These are phyloP conservation scores for Apodemus speciosus DNA, from an alignment of 2,113 vertebrate genomes.

Conservation along the genomic window DNA sequence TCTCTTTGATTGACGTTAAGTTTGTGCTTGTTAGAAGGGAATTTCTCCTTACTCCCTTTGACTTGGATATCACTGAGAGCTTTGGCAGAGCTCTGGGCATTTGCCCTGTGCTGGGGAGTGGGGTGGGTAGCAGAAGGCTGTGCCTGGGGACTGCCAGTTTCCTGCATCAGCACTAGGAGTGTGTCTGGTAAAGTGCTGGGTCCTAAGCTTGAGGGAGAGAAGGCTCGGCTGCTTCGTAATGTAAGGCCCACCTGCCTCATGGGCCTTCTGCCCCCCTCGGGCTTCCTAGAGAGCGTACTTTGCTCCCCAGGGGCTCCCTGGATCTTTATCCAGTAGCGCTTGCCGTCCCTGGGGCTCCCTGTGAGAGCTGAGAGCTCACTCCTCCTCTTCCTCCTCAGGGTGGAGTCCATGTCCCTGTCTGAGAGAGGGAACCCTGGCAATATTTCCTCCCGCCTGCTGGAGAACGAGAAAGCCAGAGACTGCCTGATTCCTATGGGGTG, in stretches of 20 bases:
- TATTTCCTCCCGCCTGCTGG: conserved; percentile 88
- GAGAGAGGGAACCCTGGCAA: conserved; percentile 87
- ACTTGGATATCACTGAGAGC: background rate
- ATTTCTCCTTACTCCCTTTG: background rate
- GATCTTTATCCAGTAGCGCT: background rate
- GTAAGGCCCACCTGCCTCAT: background rate
- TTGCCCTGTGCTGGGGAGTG: background rate
- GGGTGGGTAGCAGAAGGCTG: background rate
- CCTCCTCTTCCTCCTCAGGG: conserved; percentile 80
- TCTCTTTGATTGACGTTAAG: background rate
- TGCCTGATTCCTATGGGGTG: conserved; percentile 93
- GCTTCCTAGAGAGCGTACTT: background rate
- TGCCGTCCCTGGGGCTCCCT: background rate
- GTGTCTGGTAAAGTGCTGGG: background rate
- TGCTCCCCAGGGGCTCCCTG: background rate
- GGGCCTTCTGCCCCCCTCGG: background rate
- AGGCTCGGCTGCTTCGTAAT: background rate
- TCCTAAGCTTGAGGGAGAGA: background rate
- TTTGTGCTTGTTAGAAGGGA: background rate
- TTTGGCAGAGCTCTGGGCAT: background rate
- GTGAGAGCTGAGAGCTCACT: background rate
- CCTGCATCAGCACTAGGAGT: accelerated
- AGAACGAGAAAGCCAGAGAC: conserved; percentile 90
- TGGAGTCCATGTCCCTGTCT: conserved; percentile 93
- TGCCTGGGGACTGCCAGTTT: background rate